phyloP scores from a whole-genome alignment of 2,113 vertebrate genomes.

The Aptenodytes forsteri region DNA sequence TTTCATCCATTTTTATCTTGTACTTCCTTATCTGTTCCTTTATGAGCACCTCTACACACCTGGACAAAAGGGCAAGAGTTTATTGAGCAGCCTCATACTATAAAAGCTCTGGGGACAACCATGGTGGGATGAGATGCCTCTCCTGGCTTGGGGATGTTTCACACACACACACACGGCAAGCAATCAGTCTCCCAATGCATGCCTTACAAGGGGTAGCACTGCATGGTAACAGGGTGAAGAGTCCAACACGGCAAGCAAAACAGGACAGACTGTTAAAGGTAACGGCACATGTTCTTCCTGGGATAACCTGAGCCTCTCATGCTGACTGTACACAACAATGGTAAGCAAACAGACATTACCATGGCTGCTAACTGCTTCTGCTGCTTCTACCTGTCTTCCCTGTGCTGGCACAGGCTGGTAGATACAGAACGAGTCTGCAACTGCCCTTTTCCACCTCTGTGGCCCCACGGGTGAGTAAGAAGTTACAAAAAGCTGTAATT shows the following conservation, averaged over 20 bases:
- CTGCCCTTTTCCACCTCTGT: not conserved
- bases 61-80: conserved; percentile 32
- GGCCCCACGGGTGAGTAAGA: not conserved
- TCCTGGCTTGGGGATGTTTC: not conserved
- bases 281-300: not conserved
- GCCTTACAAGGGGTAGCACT: not conserved
- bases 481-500: not conserved
- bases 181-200: not conserved
- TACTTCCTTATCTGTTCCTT: conserved; percentile 93
- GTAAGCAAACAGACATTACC: not conserved
- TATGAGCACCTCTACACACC: conserved; percentile 95
- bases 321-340: not conserved
- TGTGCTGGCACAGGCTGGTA: not conserved
- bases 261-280: not conserved
- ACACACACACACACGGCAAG: not conserved
- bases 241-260: not conserved
- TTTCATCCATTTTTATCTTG: conserved; percentile 95
- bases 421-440: not conserved
- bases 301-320: not conserved
- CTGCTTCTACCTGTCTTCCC: not conserved
- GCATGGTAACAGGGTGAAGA: not conserved
- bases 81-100: not conserved
- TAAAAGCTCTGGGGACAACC: not conserved
- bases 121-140: not conserved
- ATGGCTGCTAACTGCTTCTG: not conserved